Evolutionary conservation across 1,140 invertebrate species (phyloP), one percentile per base, ranked within the genome.

Genomic region (Cephus cinctus): DNA sequence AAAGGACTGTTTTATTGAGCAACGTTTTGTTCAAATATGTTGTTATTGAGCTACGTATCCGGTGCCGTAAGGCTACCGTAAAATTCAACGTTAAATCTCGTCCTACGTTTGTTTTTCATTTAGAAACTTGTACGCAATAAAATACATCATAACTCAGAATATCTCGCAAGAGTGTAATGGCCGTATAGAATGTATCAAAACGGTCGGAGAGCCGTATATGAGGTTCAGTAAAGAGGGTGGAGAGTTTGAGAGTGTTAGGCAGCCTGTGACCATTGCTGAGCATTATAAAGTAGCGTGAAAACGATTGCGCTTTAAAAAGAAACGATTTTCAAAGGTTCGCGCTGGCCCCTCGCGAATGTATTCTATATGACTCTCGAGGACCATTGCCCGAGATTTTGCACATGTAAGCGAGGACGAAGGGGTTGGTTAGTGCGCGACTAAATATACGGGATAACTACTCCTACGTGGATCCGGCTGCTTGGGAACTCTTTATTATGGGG

Each of bases 61-160:
- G 19, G n/a, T 9, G 34, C 34, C 34, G 15, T 36, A 36, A 36
- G 19, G 19, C 11, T 36, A 36, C 34, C 34, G 34, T 36, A 36
- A 36, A 36, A 36, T 18, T 15, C 14, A 18, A 12, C 15, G 11
- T 36, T 36, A 36, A 36, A 36, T 18, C 19, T 36, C 8, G 9
- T 12, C 14, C 19, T 36, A 15, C 19, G 34, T 36, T 36, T 36
- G 15, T 36, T 36, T 35, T 36, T 36, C 34, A 36, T 36, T 36
- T 12, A 12, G 19, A 11, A 36, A 36, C 34, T n/a, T 15, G 34
- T 6, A 15, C 14, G 34, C 34, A 11, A 18, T 36, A 36, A 36
- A 36, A 36, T 36, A 12, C 14, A 14, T 18, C 34, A 36, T 36
- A 36, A 36, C 34, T 15, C 19, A 18, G 8, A 36, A n/a, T n/a